Evolutionary conservation across 2,113 vertebrate species (phyloP).

Genomic region (Menura novaehollandiae): DNA sequence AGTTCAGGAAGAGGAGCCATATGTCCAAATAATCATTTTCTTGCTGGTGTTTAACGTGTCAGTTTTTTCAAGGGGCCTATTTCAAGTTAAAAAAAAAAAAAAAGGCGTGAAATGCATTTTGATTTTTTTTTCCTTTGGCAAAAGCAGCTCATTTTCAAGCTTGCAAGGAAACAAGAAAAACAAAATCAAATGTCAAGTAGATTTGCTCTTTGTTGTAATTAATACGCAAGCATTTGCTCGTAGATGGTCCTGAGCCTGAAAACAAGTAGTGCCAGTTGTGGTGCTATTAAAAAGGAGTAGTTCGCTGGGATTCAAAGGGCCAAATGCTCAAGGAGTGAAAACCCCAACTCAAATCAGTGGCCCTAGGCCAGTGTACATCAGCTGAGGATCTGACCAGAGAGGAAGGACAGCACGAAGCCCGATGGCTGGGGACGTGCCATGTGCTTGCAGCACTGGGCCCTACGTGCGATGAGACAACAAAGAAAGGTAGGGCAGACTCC

Average conservation of each 20-base stretch:
- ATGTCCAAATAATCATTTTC: conserved; percentile 63
- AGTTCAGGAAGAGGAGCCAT: conserved; percentile 66
- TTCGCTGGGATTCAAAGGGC: background rate
- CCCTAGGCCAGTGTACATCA: background rate
- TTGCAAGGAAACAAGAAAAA: conserved; percentile 59
- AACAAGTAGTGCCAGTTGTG: background rate
- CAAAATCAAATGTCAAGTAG: conserved; percentile 69
- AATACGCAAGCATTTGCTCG: conserved; percentile 25
- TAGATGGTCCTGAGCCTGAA: conserved; percentile 32
- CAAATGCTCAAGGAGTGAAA: background rate
- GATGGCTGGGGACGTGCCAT: rapidly evolving
- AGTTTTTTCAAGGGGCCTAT: conserved; percentile 45
- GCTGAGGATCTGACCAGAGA: background rate
- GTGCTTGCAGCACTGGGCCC: background rate
- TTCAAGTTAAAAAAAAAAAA: conserved; percentile 33
- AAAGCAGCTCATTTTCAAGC: conserved; percentile 61
- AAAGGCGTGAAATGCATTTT: conserved; percentile 40
- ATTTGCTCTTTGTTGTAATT: conserved; percentile 67
- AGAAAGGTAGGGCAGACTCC: background rate
- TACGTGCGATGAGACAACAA: rapidly evolving
- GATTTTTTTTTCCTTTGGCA: conserved; percentile 32
- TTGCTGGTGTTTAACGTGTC: conserved; percentile 61
- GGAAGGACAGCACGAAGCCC: background rate
- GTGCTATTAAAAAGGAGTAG: background rate
- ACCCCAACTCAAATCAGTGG: background rate